phyloP scores from a whole-genome alignment of 64 coral and sea anemone species.

The Pocillopora verrucosa region DNA sequence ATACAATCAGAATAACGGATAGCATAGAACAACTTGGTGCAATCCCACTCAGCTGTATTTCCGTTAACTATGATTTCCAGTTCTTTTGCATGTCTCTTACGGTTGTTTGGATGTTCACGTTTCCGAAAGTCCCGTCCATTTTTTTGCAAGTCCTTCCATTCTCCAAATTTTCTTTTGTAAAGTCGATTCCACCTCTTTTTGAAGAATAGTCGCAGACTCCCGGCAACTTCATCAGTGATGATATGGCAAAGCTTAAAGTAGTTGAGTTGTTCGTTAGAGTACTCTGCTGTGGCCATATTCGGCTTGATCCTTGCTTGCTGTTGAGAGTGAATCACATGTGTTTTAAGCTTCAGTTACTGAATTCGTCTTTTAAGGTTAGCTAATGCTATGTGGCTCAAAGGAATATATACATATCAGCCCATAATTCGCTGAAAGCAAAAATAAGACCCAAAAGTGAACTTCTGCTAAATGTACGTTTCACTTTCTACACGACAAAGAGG shows the following conservation, averaged over 20 bases:
- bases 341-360: too few relatives aligned
- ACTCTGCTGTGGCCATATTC: neutral
- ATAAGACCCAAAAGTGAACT: too few relatives aligned
- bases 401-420: too few relatives aligned
- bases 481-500: too few relatives aligned
- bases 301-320: too few relatives aligned
- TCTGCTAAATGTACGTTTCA: too few relatives aligned
- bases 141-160: neutral
- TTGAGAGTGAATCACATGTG: too few relatives aligned
- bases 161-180: neutral
- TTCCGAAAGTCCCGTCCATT: slow-evolving; percentile 51
- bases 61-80: neutral
- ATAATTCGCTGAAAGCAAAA: too few relatives aligned
- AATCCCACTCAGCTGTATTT: slow-evolving; percentile 19
- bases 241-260: slow-evolving; percentile 39
- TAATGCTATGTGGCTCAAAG: too few relatives aligned
- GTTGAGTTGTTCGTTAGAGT: slow-evolving; percentile 45
- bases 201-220: slow-evolving; percentile 3
- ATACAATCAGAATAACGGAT: neutral
- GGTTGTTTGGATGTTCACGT: neutral
- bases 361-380: too few relatives aligned
- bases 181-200: neutral
- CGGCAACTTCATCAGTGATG: slow-evolving; percentile 16
- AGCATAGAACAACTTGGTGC: neutral
- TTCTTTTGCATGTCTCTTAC: neutral